Percentiles rank a stretch among this genome's conserved stretches.
Evolutionary conservation across 2,888 invertebrate genomes (phyloP).

Genomic region (Raillietiella orientalis): DNA sequence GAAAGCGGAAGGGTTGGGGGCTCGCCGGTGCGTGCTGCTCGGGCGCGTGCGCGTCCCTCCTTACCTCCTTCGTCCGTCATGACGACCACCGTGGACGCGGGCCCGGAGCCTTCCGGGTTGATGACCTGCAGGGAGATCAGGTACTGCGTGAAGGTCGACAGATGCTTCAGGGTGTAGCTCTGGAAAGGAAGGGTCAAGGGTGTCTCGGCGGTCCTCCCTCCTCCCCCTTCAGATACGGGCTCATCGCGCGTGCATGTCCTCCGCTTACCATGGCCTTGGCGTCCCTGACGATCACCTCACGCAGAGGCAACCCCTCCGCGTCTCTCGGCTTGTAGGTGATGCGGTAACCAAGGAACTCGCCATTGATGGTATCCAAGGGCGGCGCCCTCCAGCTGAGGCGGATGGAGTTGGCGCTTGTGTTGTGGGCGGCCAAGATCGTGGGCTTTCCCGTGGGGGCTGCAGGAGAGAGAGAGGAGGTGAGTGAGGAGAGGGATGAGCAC

Average conservation of each 20-base stretch:
- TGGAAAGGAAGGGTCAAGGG: too few relatives aligned
- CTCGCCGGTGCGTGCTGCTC: too few relatives aligned
- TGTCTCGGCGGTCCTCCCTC: too few relatives aligned
- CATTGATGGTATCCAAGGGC: conserved; percentile 26
- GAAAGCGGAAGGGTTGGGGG: too few relatives aligned
- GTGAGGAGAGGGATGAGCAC: too few relatives aligned
- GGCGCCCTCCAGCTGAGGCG: conserved; percentile 37
- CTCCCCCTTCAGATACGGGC: too few relatives aligned
- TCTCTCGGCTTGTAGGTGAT: conserved; percentile 30
- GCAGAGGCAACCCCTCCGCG: too few relatives aligned
- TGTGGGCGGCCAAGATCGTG: conserved; percentile 29
- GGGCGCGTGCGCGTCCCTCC: too few relatives aligned
- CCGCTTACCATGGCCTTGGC: too few relatives aligned
- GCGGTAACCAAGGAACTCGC: conserved; percentile 38
- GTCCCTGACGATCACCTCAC: too few relatives aligned
- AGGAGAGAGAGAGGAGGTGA: too few relatives aligned
- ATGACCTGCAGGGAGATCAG: conserved; percentile 11
- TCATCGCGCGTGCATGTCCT: too few relatives aligned
- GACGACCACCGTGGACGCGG: conserved; percentile 10
- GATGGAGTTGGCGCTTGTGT: conserved; percentile 31
- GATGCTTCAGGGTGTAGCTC: not conserved
- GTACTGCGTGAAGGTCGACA: conserved; percentile 13
- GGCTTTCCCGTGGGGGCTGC: conserved; percentile 46
- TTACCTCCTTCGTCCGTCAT: conserved; percentile 14
- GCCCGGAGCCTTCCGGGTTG: conserved; percentile 13